Percentiles rank a stretch among this genome's conserved stretches.
These are phyloP conservation scores for Cnemophilus loriae DNA, from an alignment of 2,113 vertebrate genomes.

Conservation along the genomic window DNA sequence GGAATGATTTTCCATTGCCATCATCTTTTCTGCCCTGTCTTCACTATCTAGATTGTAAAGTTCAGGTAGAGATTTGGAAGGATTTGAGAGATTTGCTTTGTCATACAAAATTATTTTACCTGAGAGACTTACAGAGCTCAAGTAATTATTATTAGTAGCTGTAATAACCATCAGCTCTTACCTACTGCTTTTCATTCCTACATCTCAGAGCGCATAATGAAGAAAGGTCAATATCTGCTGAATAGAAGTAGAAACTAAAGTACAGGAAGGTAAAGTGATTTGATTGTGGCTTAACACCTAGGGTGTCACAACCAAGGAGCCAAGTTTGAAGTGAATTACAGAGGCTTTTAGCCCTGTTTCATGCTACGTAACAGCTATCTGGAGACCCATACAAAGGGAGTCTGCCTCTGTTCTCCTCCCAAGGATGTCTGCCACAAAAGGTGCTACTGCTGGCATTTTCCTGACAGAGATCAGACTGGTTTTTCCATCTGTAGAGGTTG, in stretches of 20 bases:
- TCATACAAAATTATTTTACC: constrained; percentile 22
- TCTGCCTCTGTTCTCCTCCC: background rate
- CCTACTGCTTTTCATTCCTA: background rate
- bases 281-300: background rate
- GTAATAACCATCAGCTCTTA: background rate
- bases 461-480: background rate
- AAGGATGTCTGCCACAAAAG: background rate
- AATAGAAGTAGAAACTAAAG: constrained; percentile 6
- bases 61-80: constrained; percentile 37
- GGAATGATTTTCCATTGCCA: background rate
- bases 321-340: background rate
- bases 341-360: background rate
- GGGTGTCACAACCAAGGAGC: background rate
- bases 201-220: background rate
- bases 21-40: background rate
- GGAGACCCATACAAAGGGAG: background rate
- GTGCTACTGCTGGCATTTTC: background rate
- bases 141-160: constrained; percentile 31
- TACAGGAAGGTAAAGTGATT: background rate
- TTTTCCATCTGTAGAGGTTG: background rate
- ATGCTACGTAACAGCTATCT: background rate
- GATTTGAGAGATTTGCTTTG: constrained; percentile 36
- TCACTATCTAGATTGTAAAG: background rate
- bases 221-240: constrained; percentile 8
- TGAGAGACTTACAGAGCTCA: constrained; percentile 29